A percentile compares a stretch with the other conserved stretches of the same genome.
Conservation (phyloP, 2,113 vertebrate species). For the Scolopax mira region DNA sequence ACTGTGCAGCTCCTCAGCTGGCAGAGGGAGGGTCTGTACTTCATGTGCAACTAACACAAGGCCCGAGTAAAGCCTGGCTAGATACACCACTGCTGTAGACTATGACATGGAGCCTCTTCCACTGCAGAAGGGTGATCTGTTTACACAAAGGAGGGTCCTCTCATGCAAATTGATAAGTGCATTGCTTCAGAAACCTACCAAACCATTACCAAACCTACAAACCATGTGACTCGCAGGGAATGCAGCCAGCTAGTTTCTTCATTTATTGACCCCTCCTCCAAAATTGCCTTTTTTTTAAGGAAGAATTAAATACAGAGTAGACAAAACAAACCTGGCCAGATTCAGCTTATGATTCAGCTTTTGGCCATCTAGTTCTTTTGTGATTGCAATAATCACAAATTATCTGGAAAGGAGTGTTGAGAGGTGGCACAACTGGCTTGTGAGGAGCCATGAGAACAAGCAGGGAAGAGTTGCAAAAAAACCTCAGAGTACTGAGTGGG, state of each 20-base stretch:
- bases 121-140: neutral
- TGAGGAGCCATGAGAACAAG: neutral
- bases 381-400: neutral
- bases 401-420: neutral
- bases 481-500: neutral
- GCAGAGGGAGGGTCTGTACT: neutral
- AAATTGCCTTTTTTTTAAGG: neutral
- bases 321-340: neutral
- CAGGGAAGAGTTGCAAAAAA: neutral
- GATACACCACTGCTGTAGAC: neutral
- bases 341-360: neutral
- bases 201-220: neutral
- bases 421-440: neutral
- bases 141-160: neutral
- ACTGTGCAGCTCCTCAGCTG: neutral
- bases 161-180: neutral
- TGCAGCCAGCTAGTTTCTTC: neutral
- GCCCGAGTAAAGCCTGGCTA: neutral
- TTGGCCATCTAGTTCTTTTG: neutral
- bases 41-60: accelerated
- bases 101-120: neutral
- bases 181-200: neutral
- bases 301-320: neutral
- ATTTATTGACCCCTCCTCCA: neutral
- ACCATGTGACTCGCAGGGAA: neutral